A percentile compares a stretch with the other conserved stretches of the same genome.
phyloP scores from a whole-genome alignment of 2,797 vertebrate species.

The Sylvilagus floridanus region DNA sequence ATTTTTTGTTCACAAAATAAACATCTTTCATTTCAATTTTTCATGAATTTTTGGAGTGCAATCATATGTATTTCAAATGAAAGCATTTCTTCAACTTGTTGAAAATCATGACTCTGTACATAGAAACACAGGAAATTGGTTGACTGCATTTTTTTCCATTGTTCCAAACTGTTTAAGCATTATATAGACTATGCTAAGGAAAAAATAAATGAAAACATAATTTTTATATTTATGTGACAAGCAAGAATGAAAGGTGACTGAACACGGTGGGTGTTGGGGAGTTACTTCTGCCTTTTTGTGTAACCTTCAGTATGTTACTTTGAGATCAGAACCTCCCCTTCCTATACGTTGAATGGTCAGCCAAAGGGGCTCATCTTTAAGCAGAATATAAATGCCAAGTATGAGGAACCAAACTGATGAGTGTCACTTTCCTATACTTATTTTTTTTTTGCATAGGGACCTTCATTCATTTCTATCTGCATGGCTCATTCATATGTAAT shows the following conservation, averaged over 20 bases:
- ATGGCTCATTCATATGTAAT: conserved; percentile 62
- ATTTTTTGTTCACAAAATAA: too few species aligned
- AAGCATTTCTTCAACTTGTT: not conserved
- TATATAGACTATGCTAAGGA: not conserved
- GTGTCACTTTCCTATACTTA: not conserved
- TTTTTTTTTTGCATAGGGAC: not conserved
- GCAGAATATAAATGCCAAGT: conserved; percentile 25
- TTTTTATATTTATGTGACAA: conserved; percentile 54
- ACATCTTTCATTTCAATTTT: too few species aligned
- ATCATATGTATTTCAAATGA: not conserved
- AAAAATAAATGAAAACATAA: conserved; percentile 56
- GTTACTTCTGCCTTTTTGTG: conserved; percentile 36
- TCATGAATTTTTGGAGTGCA: too few species aligned
- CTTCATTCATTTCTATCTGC: not conserved
- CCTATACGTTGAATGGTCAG: not conserved
- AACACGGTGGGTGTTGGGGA: not conserved
- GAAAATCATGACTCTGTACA: not conserved
- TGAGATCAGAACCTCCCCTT: conserved; percentile 34
- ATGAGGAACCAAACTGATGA: not conserved
- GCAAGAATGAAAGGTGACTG: conserved; percentile 42
- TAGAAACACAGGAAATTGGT: not conserved
- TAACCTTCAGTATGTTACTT: not conserved
- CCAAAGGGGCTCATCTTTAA: not conserved
- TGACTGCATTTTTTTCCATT: not conserved
- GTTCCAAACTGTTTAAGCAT: not conserved